A percentile compares a stretch with the other conserved stretches of the same genome.
Conservation (phyloP, 2,113 vertebrate species). For the Rynchops niger region DNA sequence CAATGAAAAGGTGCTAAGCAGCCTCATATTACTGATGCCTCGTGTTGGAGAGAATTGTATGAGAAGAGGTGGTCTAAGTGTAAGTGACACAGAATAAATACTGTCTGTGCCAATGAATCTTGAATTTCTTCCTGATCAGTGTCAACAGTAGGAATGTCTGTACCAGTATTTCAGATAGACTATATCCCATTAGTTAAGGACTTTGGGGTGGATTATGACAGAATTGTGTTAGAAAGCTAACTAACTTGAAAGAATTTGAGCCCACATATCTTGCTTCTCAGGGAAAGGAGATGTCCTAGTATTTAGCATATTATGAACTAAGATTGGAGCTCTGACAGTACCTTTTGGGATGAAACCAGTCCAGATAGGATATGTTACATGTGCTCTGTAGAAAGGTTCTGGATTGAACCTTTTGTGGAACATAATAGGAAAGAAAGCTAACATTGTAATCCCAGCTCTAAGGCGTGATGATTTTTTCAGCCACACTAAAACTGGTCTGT, state of each 20-base stretch:
- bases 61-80: neutral
- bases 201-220: neutral
- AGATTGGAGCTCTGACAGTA: neutral
- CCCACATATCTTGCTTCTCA: neutral
- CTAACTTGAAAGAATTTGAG: neutral
- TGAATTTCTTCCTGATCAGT: neutral
- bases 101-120: conserved; percentile 17
- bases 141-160: neutral
- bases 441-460: neutral
- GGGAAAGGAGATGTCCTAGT: neutral
- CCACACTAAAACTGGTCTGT: neutral
- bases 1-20: conserved; percentile 31
- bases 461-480: neutral
- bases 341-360: neutral
- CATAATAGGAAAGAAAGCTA: neutral
- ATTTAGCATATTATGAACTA: neutral
- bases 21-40: neutral
- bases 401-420: neutral
- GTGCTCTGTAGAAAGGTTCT: neutral
- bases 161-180: conserved; percentile 25
- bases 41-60: neutral
- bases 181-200: conserved; percentile 1
- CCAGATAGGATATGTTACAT: neutral
- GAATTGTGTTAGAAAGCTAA: neutral
- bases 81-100: conserved; percentile 59